These are phyloP conservation scores for Pocillopora verrucosa DNA, from an alignment of 64 coral and sea anemone species.

Conservation along the genomic window DNA sequence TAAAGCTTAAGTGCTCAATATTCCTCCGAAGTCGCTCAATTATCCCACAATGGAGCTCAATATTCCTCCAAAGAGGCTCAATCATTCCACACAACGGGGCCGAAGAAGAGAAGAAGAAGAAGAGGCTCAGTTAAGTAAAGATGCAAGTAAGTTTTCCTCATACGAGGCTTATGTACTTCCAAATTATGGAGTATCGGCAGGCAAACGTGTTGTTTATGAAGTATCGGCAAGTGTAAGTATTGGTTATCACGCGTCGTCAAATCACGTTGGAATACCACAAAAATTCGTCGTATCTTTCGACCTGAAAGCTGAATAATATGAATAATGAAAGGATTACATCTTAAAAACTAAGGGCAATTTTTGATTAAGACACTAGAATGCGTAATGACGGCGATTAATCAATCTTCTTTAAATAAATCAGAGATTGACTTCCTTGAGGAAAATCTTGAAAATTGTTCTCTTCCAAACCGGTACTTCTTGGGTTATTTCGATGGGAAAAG, in stretches of 20 bases:
- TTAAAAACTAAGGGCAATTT: no score
- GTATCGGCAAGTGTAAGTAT: background rate
- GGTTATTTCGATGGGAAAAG: no score
- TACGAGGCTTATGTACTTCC: background rate
- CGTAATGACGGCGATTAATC: no score
- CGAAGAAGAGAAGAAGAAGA: no score
- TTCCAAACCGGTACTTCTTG: no score
- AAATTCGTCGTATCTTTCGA: background rate
- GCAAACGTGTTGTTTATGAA: conserved; percentile 12
- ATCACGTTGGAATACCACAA: background rate
- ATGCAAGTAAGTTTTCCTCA: conserved; percentile 9
- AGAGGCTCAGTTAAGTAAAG: conserved; percentile 39
- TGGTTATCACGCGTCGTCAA: background rate
- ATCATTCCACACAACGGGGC: background rate
- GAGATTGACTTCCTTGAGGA: no score
- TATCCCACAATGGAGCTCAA: no score
- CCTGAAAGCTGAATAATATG: background rate
- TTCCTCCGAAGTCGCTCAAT: background rate
- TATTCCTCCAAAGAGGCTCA: conserved; percentile 21
- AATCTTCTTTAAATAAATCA: no score
- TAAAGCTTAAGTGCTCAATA: background rate
- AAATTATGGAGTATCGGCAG: background rate
- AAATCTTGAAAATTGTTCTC: no score
- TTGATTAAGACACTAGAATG: no score
- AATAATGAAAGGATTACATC: no score